phyloP scores from a whole-genome alignment of 2,797 vertebrate species.

The Acipenser oxyrinchus region DNA sequence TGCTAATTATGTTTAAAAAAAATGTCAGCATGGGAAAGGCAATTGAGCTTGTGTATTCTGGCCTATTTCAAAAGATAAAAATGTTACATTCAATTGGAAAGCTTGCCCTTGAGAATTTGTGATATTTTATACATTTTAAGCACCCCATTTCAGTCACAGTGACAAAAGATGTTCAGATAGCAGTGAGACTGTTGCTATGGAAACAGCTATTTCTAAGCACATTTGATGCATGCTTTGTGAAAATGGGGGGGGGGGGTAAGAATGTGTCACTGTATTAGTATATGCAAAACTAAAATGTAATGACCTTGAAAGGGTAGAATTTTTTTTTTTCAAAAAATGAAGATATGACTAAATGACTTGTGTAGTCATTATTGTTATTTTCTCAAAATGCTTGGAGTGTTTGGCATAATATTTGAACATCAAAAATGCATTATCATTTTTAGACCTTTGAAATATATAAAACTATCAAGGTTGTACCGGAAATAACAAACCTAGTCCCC shows the following conservation, averaged over 20 bases:
- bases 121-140: conserved; percentile 73
- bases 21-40: neutral
- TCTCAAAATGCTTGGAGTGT: no score
- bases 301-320: conserved; percentile 50
- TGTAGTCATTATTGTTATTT: no score
- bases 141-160: conserved; percentile 73
- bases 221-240: conserved; percentile 75
- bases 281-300: conserved; percentile 61
- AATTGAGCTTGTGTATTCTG: neutral
- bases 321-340: no score
- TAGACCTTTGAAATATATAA: no score
- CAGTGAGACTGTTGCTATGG: conserved; percentile 74
- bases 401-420: no score
- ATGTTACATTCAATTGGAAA: conserved; percentile 70
- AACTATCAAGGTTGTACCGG: no score
- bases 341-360: no score
- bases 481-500: no score
- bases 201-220: conserved; percentile 76
- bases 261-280: conserved; percentile 73
- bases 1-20: neutral
- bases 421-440: no score
- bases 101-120: conserved; percentile 57
- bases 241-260: conserved; percentile 49
- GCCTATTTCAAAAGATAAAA: conserved; percentile 65
- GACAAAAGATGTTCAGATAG: conserved; percentile 74